Evolutionary conservation across 2,113 vertebrate genomes (phyloP), one percentile per base, ranked within the genome.

Genomic region (Pedetes capensis): DNA sequence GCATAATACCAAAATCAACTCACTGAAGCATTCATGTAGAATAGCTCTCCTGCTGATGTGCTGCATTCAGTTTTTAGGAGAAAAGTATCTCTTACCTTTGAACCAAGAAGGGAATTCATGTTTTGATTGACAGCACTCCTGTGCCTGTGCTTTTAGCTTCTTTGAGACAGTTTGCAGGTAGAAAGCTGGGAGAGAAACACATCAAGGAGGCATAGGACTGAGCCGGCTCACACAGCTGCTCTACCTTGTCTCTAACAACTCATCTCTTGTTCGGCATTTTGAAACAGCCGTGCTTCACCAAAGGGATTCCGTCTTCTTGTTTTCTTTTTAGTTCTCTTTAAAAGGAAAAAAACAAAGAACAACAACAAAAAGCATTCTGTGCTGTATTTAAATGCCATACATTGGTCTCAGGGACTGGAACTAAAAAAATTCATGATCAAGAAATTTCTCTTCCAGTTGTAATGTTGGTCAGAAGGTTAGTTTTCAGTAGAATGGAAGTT

Each of bases 181-280:
- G 75, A 86, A 89, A 87, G 42, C 79, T 57, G 68, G 91, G 89
- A 93, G 76, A 96, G 91, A 91, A 61, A 94, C 95, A 71, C 89
- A 72, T 94, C 82, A 69, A 57, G 81, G 51, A 84, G 76, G 83
- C 55, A 44, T 51, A 44, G 90, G 80, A 95, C 55, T 79, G 51
- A 93, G 51, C 89, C 53, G 82, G 27, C 42, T 96, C 89, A 82
- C 74, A 74, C 27, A 90, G 69, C 44, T 83, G 79, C 49, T 61
- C 61, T 10, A 3, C 44, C 13, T 37, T 29, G 1, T 94, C 84
- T 87, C 55, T 95, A 82, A 63, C 91, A 88, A 86, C 87, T 95
- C 51, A 51, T 93, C 55, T 49, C 53, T 96, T 92, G 42, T 37
- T 82, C 59, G 90, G 61, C 75, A 25, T 94, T 75, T 91, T 49